phyloP scores from a whole-genome alignment of 2,888 invertebrate species.

The Dilophus febrilis region DNA sequence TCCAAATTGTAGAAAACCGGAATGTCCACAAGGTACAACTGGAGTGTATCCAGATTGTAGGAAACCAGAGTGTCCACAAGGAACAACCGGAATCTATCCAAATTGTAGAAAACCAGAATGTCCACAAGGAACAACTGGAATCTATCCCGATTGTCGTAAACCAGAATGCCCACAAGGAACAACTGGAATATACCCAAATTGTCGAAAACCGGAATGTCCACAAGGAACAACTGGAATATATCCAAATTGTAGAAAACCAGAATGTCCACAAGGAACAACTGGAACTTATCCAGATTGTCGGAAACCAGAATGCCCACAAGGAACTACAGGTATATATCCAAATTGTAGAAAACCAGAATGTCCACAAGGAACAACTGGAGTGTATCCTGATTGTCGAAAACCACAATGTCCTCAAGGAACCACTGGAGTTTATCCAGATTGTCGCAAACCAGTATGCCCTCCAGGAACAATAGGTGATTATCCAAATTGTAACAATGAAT shows the following conservation, averaged over 20 bases:
- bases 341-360: neutral
- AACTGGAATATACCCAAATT: constrained; percentile 2
- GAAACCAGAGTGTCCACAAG: constrained; percentile 2
- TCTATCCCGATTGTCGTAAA: neutral
- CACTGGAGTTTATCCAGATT: constrained; percentile 1
- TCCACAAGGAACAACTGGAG: neutral
- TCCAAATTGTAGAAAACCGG: neutral
- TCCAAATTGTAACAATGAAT: neutral
- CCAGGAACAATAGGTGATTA: neutral
- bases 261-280: neutral
- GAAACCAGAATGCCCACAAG: constrained; percentile 2
- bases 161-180: constrained; percentile 3
- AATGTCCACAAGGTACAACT: neutral
- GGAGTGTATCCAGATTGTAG: constrained; percentile 1
- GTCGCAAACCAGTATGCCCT: constrained; percentile 1
- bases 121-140: neutral
- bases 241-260: neutral
- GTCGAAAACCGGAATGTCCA: neutral
- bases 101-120: neutral
- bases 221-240: neutral
- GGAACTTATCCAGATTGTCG: constrained; percentile 2
- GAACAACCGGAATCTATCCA: constrained; percentile 1
- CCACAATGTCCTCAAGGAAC: constrained; percentile 1
- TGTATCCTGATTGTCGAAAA: neutral
- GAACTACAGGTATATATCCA: constrained; percentile 1